Evolutionary conservation across 2,888 invertebrate species (phyloP).

Genomic region (Hirtodrosophila trivittata): DNA sequence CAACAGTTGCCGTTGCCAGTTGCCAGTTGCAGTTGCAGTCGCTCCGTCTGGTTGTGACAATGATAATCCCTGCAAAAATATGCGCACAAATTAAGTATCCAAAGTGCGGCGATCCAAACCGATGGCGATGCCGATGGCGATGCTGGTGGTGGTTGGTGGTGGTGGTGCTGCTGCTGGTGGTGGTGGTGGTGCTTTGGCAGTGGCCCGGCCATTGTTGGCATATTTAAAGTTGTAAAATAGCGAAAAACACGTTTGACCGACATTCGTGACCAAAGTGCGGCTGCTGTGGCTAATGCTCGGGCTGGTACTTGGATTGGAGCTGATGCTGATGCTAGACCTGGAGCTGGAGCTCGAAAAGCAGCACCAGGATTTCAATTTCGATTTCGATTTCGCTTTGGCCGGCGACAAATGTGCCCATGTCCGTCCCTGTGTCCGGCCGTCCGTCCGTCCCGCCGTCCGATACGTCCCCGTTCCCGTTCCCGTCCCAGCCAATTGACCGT

Average conservation of each 20-base stretch:
- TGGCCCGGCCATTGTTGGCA: slow-evolving; percentile 70
- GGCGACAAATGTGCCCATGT: slow-evolving; percentile 70
- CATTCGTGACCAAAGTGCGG: slow-evolving; percentile 75
- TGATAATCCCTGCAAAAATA: slow-evolving; percentile 76
- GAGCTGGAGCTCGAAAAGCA: slow-evolving; percentile 24
- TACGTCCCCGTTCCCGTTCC: slow-evolving; percentile 2
- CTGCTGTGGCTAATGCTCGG: slow-evolving; percentile 34
- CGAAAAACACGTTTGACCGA: slow-evolving; percentile 78
- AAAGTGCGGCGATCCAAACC: slow-evolving; percentile 45
- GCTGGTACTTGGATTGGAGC: slow-evolving; percentile 8
- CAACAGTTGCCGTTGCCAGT: background rate
- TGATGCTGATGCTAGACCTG: slow-evolving; percentile 22
- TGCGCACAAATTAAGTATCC: slow-evolving; percentile 77
- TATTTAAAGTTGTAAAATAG: slow-evolving; percentile 79
- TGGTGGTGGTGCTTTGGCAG: slow-evolving; percentile 25
- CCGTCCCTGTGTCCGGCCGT: slow-evolving; percentile 19
- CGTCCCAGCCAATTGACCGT: slow-evolving; percentile 66
- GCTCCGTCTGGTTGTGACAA: slow-evolving; percentile 51
- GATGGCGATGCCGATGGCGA: slow-evolving; percentile 15
- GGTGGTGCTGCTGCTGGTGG: background rate
- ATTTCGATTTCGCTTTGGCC: slow-evolving; percentile 69
- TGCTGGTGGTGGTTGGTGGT: slow-evolving; percentile 13
- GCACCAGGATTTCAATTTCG: slow-evolving; percentile 73
- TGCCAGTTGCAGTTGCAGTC: background rate
- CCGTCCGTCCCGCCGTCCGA: slow-evolving; percentile 7